Evolutionary conservation across 2,113 vertebrate species (phyloP).

Genomic region (Neoarius graeffei): DNA sequence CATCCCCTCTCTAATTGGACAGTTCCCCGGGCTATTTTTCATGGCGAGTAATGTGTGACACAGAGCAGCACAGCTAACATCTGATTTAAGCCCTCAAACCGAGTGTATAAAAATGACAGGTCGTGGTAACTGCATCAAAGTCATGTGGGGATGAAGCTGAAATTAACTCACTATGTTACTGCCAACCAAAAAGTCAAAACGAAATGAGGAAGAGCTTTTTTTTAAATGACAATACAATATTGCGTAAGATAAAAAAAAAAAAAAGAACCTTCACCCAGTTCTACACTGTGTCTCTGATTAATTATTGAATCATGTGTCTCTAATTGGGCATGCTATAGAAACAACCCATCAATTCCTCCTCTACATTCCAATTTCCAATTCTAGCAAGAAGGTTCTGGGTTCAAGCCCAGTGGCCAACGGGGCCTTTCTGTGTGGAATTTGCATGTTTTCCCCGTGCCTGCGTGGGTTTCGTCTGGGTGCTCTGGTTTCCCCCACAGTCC

Average conservation of each 20-base stretch:
- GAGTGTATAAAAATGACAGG: neutral
- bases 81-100: constrained; percentile 13
- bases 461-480: no score
- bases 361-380: no score
- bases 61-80: constrained; percentile 8
- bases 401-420: no score
- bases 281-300: neutral
- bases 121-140: neutral
- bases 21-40: constrained; percentile 36
- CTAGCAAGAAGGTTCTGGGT: no score
- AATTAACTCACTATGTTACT: neutral
- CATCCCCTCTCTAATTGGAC: constrained; percentile 46
- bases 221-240: no score
- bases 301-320: neutral
- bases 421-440: no score
- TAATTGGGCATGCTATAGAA: neutral
- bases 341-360: neutral
- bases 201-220: neutral
- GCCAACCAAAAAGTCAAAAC: neutral
- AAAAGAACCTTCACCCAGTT: neutral
- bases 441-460: no score
- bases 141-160: neutral
- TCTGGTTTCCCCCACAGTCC: no score
- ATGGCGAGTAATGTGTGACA: constrained; percentile 27
- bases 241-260: no score